phyloP scores from a whole-genome alignment of 2,113 vertebrate species.

The Toxostoma redivivum region DNA sequence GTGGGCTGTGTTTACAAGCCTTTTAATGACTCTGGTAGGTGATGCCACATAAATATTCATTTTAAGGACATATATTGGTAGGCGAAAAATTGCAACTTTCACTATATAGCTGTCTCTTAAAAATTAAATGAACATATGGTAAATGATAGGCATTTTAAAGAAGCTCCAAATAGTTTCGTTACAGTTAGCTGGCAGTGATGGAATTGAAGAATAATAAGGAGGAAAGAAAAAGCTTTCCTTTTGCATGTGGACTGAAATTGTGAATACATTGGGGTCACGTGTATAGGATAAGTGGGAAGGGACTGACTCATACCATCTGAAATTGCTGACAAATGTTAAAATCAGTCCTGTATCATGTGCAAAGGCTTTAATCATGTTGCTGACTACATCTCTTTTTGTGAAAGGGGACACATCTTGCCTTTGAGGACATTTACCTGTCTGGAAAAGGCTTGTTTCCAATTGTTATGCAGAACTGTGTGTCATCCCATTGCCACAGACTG shows the following conservation, averaged over 20 bases:
- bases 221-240: conserved; percentile 1
- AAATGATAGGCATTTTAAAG: conserved; percentile 12
- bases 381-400: conserved; percentile 52
- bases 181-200: background rate
- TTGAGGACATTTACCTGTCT: conserved; percentile 40
- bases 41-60: conserved; percentile 59
- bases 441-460: background rate
- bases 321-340: conserved; percentile 54
- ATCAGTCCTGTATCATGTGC: background rate
- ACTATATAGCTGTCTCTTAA: background rate
- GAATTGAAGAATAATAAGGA: background rate
- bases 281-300: background rate
- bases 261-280: background rate
- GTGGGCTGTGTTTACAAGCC: conserved; percentile 17
- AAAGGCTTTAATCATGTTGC: conserved; percentile 43
- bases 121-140: conserved; percentile 26
- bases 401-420: background rate
- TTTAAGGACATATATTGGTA: background rate
- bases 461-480: background rate
- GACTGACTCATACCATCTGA: background rate
- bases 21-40: conserved; percentile 55
- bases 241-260: background rate
- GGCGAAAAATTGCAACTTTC: conserved; percentile 42
- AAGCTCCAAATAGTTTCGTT: conserved; percentile 13
- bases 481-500: background rate